These are phyloP conservation scores for Physeter macrocephalus DNA, from an alignment of 2,113 vertebrate species.

Conservation along the genomic window DNA sequence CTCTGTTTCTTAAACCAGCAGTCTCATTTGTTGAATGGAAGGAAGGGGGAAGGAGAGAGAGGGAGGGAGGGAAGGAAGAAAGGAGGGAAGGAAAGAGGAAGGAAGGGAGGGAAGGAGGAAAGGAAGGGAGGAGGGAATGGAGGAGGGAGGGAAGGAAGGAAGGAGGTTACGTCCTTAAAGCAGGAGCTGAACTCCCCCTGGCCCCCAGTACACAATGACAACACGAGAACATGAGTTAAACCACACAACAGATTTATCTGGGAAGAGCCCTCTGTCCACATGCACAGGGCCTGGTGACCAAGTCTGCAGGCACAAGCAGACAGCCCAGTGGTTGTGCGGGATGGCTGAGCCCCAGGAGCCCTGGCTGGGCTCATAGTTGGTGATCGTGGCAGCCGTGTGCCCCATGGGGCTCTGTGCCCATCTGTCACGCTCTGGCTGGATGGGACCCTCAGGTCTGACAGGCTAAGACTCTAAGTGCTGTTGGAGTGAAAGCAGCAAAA, in stretches of 20 bases:
- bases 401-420: not conserved
- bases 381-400: not conserved
- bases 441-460: not conserved
- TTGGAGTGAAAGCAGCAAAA: not conserved
- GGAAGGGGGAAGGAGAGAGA: not conserved
- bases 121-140: too few relatives aligned
- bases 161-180: not conserved
- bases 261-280: not conserved
- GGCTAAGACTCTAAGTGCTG: conserved; percentile 41
- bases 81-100: not conserved
- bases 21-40: not conserved
- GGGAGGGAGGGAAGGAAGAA: accelerated
- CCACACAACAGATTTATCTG: too few relatives aligned
- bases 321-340: too few relatives aligned
- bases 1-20: not conserved
- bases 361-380: not conserved
- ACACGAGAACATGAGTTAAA: not conserved
- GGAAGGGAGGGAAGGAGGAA: too few relatives aligned
- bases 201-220: too few relatives aligned
- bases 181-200: not conserved
- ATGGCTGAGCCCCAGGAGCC: not conserved
- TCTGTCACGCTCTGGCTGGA: not conserved
- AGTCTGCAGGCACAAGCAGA: too few relatives aligned
- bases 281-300: not conserved
- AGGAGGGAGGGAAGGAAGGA: not conserved